phyloP scores from a whole-genome alignment of 2,113 vertebrate genomes.

The Mirza zaza region DNA sequence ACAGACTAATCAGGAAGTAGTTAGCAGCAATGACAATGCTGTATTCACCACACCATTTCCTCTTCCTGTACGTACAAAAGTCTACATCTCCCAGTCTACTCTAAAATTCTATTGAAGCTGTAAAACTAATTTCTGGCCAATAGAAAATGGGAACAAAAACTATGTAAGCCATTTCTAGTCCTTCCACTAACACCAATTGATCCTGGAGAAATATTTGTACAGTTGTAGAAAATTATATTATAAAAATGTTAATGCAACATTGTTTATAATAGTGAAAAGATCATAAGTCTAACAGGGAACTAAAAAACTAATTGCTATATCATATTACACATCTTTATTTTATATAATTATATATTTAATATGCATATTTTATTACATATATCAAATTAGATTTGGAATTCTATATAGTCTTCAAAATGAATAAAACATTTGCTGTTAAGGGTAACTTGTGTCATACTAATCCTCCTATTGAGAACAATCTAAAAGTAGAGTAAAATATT shows the following conservation, averaged over 20 bases:
- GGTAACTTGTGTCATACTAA: not conserved
- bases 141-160: not conserved
- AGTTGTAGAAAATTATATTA: not conserved
- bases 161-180: not conserved
- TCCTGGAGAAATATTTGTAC: not conserved
- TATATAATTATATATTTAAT: no score
- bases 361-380: not conserved
- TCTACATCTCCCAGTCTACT: not conserved
- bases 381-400: not conserved
- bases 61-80: not conserved
- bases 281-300: not conserved
- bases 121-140: not conserved
- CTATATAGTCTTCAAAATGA: not conserved
- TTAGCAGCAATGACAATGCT: not conserved
- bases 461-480: not conserved
- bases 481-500: not conserved
- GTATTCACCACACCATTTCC: not conserved
- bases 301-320: not conserved
- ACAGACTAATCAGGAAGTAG: not conserved
- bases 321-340: not conserved
- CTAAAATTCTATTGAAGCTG: not conserved
- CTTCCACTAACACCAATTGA: not conserved
- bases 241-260: not conserved
- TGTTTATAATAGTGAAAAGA: not conserved
- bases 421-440: not conserved